Conservation (phyloP, 2,888 invertebrate species). For the Cephus runcator region DNA sequence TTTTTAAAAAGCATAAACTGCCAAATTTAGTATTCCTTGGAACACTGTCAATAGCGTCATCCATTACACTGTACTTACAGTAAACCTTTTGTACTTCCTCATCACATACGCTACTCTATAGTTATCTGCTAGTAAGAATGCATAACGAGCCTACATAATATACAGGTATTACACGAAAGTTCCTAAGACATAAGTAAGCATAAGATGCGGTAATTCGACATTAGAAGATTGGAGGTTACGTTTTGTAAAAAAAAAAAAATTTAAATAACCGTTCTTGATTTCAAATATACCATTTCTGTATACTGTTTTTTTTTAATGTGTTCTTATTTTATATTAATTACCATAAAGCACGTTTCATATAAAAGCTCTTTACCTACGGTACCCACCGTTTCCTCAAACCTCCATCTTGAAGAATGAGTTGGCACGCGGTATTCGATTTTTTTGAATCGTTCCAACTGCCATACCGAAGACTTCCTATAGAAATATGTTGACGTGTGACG, state of each 20-base stretch:
- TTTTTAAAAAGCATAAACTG: neutral
- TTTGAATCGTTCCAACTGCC: neutral
- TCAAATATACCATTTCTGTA: neutral
- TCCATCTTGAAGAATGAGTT: neutral
- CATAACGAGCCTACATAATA: slow-evolving; percentile 9
- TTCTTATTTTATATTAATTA: neutral
- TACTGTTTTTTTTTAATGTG: neutral
- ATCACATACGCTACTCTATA: neutral
- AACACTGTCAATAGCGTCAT: neutral
- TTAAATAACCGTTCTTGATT: neutral
- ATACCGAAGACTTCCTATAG: slow-evolving; percentile 1
- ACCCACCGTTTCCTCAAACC: neutral
- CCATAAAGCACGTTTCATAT: neutral
- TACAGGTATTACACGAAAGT: slow-evolving; percentile 2
- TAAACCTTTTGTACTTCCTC: slow-evolving; percentile 4
- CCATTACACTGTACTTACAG: neutral
- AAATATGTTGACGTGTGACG: neutral
- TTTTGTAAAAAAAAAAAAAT: neutral
- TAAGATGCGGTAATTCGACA: neutral
- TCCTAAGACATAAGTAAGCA: neutral
- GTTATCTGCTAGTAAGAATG: slow-evolving; percentile 2
- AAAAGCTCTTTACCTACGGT: neutral
- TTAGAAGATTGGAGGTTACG: neutral
- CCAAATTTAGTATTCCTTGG: neutral
- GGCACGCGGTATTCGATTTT: neutral